Evolutionary conservation across 2,797 vertebrate genomes (phyloP), one percentile per base, ranked within the genome.

Genomic region (Schizopygopsis pylzovi): DNA sequence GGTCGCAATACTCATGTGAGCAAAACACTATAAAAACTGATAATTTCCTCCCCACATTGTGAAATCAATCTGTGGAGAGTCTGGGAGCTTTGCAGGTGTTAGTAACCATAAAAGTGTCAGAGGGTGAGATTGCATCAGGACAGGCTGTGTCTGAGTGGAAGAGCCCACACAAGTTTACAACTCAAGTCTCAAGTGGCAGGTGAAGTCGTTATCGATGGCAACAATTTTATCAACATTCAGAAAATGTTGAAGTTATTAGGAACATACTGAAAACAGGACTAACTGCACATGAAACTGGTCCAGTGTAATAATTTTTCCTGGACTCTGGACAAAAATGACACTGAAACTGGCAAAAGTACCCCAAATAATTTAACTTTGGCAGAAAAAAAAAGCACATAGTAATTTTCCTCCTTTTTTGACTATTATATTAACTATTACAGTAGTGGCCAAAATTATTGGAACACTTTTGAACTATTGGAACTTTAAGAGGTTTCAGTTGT

Each of bases 21-120:
- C 65, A 28, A 63, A 77, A 68, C 47, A 67, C 47, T 61, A 25
- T 65, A 81, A 16, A 56, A 16, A 79, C 20, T 12, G 41, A 25
- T 22, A 3, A 20, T 59, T 80, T 87, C 70, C 18, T 70, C n/a
- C 12, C 25, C 11, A 39, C 18, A 9, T 80, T 45, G 59, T 39
- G 25, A 59, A 20, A 81, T 76, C 13, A 61, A 49, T 73, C 56
- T 72, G 47, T 7, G 1, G 16, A 52, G 39, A 68, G 22, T 84
- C 78, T 49, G 52, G 45, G 15, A 70, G 70, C 13, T 20, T 47
- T 56, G 49, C 75, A 79, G 47, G 75, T 84, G 70, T 72, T 83
- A 28, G 28, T 83, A n/a, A 77, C 54, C 43, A 43, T 65, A 72
- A 73, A 83, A 83, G 59, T 72, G 73, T 86, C 63, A 16, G n/a